A percentile compares a stretch with the other conserved stretches of the same genome.
phyloP scores from a whole-genome alignment of 2,888 invertebrate genomes.

The Sminthurides aquaticus region DNA sequence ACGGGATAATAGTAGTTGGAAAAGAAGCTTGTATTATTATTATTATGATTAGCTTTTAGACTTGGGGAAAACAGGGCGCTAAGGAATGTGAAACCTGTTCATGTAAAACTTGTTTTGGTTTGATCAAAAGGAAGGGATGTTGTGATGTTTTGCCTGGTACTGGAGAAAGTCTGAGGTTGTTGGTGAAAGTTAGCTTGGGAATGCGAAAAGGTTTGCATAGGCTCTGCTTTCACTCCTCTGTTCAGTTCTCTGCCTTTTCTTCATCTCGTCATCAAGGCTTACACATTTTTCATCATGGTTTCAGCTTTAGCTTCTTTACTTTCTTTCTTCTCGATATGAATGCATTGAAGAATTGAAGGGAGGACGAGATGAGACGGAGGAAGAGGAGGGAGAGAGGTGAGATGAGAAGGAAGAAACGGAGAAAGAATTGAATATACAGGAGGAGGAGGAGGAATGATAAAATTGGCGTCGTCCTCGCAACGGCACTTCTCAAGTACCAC shows the following conservation, averaged over 20 bases:
- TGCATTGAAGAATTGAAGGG: background rate
- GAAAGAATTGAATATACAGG: background rate
- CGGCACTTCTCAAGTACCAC: conserved; percentile 28
- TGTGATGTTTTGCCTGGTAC: too few relatives aligned
- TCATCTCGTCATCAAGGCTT: background rate
- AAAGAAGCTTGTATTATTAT: too few relatives aligned
- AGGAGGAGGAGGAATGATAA: background rate
- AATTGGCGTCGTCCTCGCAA: conserved; percentile 24
- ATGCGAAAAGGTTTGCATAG: background rate
- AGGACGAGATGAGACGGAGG: background rate
- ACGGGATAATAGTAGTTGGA: too few relatives aligned
- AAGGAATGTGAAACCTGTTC: too few relatives aligned
- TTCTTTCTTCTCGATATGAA: too few relatives aligned
- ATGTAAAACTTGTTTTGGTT: too few relatives aligned
- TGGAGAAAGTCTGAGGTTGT: too few relatives aligned
- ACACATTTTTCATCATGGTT: background rate
- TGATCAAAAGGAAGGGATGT: too few relatives aligned
- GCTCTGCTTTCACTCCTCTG: background rate
- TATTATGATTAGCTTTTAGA: background rate
- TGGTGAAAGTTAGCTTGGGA: too few relatives aligned
- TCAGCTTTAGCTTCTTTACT: too few relatives aligned
- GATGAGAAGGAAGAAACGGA: background rate
- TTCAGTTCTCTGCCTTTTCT: background rate
- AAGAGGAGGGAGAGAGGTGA: background rate
- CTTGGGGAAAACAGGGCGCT: too few relatives aligned